A percentile compares a stretch with the other conserved stretches of the same genome.
Conservation (phyloP, 2,888 invertebrate species). For the Endotricha flammealis region DNA sequence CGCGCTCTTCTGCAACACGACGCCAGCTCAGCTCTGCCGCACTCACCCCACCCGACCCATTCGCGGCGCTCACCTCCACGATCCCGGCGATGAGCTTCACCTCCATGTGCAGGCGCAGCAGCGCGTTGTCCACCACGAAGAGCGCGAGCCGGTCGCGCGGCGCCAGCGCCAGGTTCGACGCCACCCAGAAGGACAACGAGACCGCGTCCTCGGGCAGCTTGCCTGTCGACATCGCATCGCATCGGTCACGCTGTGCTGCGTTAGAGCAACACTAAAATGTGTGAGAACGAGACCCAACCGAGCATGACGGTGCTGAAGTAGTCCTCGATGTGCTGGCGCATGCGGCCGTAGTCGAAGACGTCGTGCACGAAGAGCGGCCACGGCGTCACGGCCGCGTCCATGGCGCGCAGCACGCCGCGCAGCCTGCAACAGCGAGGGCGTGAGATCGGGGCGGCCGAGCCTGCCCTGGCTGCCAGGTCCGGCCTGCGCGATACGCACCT, state of each 20-base stretch:
- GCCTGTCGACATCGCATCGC: constrained; percentile 21
- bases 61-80: too few species aligned
- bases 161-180: constrained; percentile 59
- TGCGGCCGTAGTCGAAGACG: constrained; percentile 51
- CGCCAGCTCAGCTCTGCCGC: neutral
- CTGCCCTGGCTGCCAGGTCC: too few species aligned
- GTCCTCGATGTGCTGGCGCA: constrained; percentile 38
- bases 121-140: constrained; percentile 54
- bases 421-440: constrained; percentile 19
- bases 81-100: constrained; percentile 44
- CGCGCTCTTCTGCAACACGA: constrained; percentile 37
- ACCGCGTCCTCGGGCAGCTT: constrained; percentile 56
- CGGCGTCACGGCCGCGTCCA: constrained; percentile 58
- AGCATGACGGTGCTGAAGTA: constrained; percentile 42
- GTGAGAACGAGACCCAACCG: constrained; percentile 27
- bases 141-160: constrained; percentile 55
- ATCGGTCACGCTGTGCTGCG: too few species aligned
- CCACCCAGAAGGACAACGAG: constrained; percentile 70
- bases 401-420: constrained; percentile 30
- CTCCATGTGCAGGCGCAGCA: constrained; percentile 60
- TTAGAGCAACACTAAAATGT: too few species aligned
- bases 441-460: constrained; percentile 9
- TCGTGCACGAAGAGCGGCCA: constrained; percentile 69
- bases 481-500: constrained; percentile 18
- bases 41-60: too few species aligned